Conservation (phyloP, 2,797 vertebrate species). For the Erpetoichthys calabaricus region DNA sequence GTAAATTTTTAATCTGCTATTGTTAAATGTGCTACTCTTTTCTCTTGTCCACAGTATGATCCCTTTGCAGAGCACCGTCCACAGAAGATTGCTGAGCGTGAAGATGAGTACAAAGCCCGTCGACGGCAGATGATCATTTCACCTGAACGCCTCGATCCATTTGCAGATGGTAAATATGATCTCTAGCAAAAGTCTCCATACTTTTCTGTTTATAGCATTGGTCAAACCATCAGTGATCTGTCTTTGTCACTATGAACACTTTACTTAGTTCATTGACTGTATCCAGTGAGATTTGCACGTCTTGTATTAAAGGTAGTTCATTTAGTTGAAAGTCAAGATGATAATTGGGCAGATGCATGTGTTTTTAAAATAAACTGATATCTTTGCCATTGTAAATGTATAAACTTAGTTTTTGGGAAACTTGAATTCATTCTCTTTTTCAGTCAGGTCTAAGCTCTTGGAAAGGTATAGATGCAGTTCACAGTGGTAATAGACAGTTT, state of each 20-base stretch:
- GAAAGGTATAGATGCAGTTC: no score
- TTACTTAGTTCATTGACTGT: conserved; percentile 22
- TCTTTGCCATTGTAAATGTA: no score
- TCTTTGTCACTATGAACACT: conserved; percentile 58
- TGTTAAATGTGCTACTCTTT: conserved; percentile 1
- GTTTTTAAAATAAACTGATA: no score
- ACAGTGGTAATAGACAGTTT: no score
- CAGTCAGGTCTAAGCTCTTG: no score
- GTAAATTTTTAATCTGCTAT: no score
- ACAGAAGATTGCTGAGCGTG: conserved; percentile 88
- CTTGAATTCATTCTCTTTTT: no score
- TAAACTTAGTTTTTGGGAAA: no score
- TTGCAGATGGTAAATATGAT: conserved; percentile 92
- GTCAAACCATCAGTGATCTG: conserved; percentile 25
- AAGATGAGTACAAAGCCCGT: conserved; percentile 94
- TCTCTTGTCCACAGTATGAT: conserved; percentile 65
- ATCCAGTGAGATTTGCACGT: conserved; percentile 3
- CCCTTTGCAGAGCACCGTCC: conserved; percentile 94
- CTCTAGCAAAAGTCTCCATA: conserved; percentile 12
- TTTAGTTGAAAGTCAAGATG: no score
- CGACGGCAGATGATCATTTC: conserved; percentile 98
- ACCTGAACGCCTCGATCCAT: conserved; percentile 92
- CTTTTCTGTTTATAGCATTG: conserved; percentile 22
- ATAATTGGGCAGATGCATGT: no score
- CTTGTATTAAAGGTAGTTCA: no score